phyloP scores from a whole-genome alignment of 2,797 vertebrate genomes.

The Paramormyrops hopkinsi region DNA sequence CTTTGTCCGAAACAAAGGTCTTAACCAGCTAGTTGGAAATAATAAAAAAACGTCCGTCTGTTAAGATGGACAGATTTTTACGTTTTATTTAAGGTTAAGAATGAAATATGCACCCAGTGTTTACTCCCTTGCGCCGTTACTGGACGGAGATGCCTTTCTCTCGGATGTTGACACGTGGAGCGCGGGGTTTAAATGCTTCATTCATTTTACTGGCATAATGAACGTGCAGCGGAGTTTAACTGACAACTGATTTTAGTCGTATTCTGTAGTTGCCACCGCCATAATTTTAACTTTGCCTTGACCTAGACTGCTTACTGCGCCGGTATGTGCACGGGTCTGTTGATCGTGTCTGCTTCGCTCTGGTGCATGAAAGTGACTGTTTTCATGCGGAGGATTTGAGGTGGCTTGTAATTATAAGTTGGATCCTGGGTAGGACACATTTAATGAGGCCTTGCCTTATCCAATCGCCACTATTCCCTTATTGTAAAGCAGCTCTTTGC shows the following conservation, averaged over 20 bases:
- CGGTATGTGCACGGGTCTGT: neutral
- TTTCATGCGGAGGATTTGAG: neutral
- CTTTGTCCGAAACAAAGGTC: conserved; percentile 8
- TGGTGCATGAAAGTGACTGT: neutral
- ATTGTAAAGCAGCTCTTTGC: neutral
- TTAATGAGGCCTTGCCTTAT: neutral
- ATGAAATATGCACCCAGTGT: neutral
- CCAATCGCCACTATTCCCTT: neutral
- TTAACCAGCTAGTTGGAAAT: neutral
- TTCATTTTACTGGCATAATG: neutral
- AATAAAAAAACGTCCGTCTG: neutral
- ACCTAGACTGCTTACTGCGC: neutral
- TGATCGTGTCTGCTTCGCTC: neutral
- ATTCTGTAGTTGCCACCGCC: neutral
- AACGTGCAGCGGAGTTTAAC: neutral
- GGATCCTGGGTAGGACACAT: neutral
- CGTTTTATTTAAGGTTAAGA: neutral
- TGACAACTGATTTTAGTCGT: neutral
- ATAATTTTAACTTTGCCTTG: neutral
- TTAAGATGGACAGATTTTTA: no score
- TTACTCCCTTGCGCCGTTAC: neutral
- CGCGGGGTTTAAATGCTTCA: neutral
- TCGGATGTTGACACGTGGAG: neutral
- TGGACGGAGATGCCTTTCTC: neutral
- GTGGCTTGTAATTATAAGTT: neutral